These are phyloP conservation scores for Hippoglossus stenolepis DNA, from an alignment of 2,113 vertebrate species.

Conservation along the genomic window DNA sequence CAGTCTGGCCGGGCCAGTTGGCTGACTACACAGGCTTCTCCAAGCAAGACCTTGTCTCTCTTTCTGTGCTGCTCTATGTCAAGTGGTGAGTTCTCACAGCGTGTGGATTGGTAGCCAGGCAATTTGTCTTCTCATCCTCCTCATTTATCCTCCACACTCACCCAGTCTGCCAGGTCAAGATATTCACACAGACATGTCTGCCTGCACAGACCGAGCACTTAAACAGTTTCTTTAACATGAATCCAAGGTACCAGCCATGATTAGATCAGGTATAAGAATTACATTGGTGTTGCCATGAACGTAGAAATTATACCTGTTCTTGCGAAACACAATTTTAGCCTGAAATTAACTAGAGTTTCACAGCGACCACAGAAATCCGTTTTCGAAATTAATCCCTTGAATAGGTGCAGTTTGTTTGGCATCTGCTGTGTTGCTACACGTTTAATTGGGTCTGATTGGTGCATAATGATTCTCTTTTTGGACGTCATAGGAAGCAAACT, in stretches of 20 bases:
- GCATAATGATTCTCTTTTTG: background rate
- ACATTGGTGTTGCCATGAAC: background rate
- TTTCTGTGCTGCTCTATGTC: constrained; percentile 79
- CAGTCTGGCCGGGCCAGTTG: constrained; percentile 88
- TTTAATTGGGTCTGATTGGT: background rate
- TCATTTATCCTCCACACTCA: background rate
- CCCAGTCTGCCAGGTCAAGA: background rate
- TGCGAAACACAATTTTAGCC: background rate
- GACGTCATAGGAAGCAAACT: background rate
- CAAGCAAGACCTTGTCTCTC: constrained; percentile 87
- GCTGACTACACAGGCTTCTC: constrained; percentile 91
- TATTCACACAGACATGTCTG: background rate
- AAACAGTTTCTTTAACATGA: background rate
- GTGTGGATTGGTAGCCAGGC: constrained; percentile 11
- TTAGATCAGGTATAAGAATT: background rate
- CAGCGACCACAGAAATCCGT: background rate
- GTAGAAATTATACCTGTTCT: background rate
- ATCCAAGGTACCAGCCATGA: background rate
- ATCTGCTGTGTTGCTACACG: background rate
- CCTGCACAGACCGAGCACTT: background rate
- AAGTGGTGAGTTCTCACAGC: constrained; percentile 76
- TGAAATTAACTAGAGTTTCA: background rate
- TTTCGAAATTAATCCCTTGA: background rate
- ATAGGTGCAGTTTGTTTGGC: background rate
- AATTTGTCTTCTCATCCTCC: background rate